Evolutionary conservation across 1,140 invertebrate species (phyloP).

Genomic region (Tetramorium simillimum): DNA sequence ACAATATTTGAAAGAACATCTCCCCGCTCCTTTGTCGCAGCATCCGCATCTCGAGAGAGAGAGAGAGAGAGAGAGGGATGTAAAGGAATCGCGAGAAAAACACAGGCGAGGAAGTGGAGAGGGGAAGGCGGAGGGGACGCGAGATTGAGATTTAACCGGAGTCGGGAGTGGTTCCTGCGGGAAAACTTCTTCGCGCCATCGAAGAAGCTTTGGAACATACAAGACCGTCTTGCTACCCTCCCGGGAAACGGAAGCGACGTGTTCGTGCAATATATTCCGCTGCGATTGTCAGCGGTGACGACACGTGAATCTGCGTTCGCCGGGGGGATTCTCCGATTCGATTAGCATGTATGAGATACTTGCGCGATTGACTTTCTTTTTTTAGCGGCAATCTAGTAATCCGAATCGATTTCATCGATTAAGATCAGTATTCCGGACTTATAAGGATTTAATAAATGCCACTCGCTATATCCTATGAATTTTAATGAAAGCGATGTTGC

Average conservation of each 20-base stretch:
- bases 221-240: slow-evolving; percentile 11
- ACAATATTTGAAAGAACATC: slow-evolving; percentile 17
- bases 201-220: slow-evolving; percentile 31
- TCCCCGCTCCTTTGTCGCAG: slow-evolving; percentile 24
- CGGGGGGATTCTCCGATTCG: background rate
- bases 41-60: slow-evolving; percentile 7
- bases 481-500: background rate
- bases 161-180: slow-evolving; percentile 31
- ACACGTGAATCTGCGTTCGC: background rate
- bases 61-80: background rate
- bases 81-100: slow-evolving; percentile 1
- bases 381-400: background rate
- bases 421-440: background rate
- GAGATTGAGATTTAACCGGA: slow-evolving; percentile 50
- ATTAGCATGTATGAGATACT: background rate
- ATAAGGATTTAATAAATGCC: background rate
- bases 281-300: slow-evolving; percentile 2
- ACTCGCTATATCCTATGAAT: background rate
- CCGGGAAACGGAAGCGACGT: background rate
- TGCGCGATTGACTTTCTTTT: background rate
- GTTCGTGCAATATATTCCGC: background rate
- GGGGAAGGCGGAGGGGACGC: too few species aligned
- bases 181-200: slow-evolving; percentile 27
- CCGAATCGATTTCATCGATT: background rate
- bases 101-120: background rate